Evolutionary conservation across 2,888 invertebrate species (phyloP), one percentile per base, ranked within the genome.

Genomic region (Cheilosia vulpina): DNA sequence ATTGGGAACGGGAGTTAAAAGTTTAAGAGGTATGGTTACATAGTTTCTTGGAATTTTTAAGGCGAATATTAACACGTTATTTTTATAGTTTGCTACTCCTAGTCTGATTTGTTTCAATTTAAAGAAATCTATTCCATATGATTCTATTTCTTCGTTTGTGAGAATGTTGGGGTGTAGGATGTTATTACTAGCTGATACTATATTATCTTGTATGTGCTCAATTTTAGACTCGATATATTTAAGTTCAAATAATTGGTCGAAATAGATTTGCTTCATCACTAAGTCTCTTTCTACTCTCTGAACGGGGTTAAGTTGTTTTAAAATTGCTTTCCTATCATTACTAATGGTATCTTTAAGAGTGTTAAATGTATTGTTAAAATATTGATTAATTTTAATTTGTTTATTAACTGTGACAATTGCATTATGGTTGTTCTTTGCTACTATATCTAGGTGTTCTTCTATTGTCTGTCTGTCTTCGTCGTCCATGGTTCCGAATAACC

Each of bases 11-110:
- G 27, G 53, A n/a, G 53, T 53, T 27, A 24, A 27, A 4, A 53
- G 24, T 15, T 53, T 53, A 53, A 53, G 53, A 7, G 53, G 53
- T 53, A 27, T 4, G n/a, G 27, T 53, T 53, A 27, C 53, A 53
- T 53, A 53, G 53, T 27, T 53, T 53, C 13, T 21, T 53, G 27
- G 53, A 27, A 53, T 53, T 53, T 53, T 27, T 7, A 53, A 13
- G 27, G 53, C 53, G 27, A 53, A 53, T 24, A 53, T 13, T n/a
- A 53, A 27, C 5, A 53, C 13, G n/a, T 27, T 53, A 24, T 53
- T n/a, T 53, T 53, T 53, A 24, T 53, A 47, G 24, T 24, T 24
- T 24, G 24, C 24, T 24, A 24, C 24, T 24, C 24, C 24, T 24
- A 24, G 24, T 24, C 24, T 24, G 24, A 24, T 47, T 47, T 47